A percentile compares a stretch with the other conserved stretches of the same genome.
Conservation (phyloP, 2,888 invertebrate genomes). For the Stenodera caucasica region DNA sequence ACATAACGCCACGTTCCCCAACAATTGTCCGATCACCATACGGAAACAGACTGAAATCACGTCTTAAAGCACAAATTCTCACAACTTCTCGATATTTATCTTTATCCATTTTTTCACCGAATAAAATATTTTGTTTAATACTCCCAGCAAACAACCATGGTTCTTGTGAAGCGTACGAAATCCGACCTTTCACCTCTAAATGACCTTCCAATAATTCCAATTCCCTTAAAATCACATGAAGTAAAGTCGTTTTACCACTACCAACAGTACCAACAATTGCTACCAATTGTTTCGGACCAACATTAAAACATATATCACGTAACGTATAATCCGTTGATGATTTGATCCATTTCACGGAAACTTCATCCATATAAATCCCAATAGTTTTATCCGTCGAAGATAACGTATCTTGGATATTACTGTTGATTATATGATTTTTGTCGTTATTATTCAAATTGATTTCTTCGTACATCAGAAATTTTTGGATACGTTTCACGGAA, state of each 20-base stretch:
- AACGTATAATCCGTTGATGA: constrained; percentile 52
- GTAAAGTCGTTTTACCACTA: constrained; percentile 62
- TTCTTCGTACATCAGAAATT: constrained; percentile 61
- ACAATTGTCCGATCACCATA: constrained; percentile 79
- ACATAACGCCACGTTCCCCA: constrained; percentile 70
- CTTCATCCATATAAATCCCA: constrained; percentile 57
- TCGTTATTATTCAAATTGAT: no score
- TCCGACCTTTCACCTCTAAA: constrained; percentile 66
- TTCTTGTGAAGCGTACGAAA: constrained; percentile 80
- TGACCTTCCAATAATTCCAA: constrained; percentile 66
- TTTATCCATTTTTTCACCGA: constrained; percentile 74
- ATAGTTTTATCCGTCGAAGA: constrained; percentile 71
- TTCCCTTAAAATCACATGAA: constrained; percentile 68
- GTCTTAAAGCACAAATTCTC: constrained; percentile 68
- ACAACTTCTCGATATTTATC: constrained; percentile 68
- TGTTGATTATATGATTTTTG: no score
- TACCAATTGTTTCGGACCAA: constrained; percentile 62
- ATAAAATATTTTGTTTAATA: constrained; percentile 87
- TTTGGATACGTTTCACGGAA: constrained; percentile 71
- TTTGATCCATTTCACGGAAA: constrained; percentile 67
- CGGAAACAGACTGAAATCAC: constrained; percentile 72
- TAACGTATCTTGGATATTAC: constrained; percentile 39
- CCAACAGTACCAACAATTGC: constrained; percentile 66
- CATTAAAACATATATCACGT: constrained; percentile 65
- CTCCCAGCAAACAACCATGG: constrained; percentile 82